Evolutionary conservation across 2,888 invertebrate genomes (phyloP).

Genomic region (Euplexia lucipara): DNA sequence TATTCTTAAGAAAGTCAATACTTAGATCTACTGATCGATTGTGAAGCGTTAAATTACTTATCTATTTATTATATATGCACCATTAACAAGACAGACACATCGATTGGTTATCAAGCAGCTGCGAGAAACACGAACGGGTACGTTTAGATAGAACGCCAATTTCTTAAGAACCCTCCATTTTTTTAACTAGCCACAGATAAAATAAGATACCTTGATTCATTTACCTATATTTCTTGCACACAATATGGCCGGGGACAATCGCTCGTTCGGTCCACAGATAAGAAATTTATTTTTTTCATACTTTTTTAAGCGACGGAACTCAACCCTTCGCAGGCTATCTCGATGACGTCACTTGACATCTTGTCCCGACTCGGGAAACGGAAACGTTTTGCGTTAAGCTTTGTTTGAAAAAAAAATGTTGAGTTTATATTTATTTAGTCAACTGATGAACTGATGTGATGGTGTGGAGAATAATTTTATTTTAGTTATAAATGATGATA

Average conservation of each 20-base stretch:
- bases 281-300: constrained; percentile 72
- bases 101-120: constrained; percentile 45
- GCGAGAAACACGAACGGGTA: constrained; percentile 20
- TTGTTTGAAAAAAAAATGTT: constrained; percentile 62
- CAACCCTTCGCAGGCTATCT: constrained; percentile 89
- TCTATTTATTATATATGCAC: constrained; percentile 32
- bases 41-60: constrained; percentile 8
- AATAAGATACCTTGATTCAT: constrained; percentile 54
- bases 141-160: constrained; percentile 36
- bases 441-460: constrained; percentile 31
- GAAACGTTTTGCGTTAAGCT: constrained; percentile 73
- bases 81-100: constrained; percentile 35
- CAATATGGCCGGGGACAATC: constrained; percentile 61
- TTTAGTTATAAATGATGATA: too few species aligned
- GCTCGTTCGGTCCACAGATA: constrained; percentile 74
- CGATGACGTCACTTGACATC: constrained; percentile 83
- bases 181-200: constrained; percentile 50
- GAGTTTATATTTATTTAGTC: constrained; percentile 53
- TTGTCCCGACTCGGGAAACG: constrained; percentile 77
- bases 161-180: constrained; percentile 41
- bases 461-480: neutral
- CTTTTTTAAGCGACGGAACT: constrained; percentile 80
- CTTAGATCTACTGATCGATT: constrained; percentile 12
- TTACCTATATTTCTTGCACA: constrained; percentile 54
- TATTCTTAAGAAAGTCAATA: constrained; percentile 14